Base-by-base conservation (phyloP, 2,113 vertebrate genomes). In the Gallinago undulata region DNA sequence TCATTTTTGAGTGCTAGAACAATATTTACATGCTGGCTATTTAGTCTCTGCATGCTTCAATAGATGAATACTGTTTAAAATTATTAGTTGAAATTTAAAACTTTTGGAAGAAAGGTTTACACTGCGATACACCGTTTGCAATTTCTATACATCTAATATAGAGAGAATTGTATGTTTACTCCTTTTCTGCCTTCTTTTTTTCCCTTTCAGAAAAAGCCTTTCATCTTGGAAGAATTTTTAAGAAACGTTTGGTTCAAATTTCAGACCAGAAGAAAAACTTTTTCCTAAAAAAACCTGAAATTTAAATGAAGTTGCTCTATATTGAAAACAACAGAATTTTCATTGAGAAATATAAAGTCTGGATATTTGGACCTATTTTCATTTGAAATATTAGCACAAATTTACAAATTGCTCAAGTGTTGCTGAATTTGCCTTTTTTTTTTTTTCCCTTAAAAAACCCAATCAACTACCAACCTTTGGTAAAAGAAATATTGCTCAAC, bases 231-330 rank as follows among this genome's bases (percentile, higher is more conserved):
- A 33, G 6, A 85, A 16, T 23, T 37, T 63, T 33, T 53, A 21
- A 19, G 47, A 74, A 11, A 5, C 0, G 0, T 7, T 22, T n/a
- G n/a, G 30, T 35, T 25, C 0, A 21, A 31, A 22, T 64, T 87
- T 87, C 30, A 67, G 37, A 63, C 16, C 27, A 79, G 41, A 6
- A 64, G 24, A 57, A 85, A 78, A 79, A 27, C 3, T 11, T 64
- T 1, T 17, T 56, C 53, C 37, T 28, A 13, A 19, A 63, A 25
- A 39, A 63, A 19, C 5, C 1, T 3, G 60, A 39, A 27, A 63
- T 63, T 19, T 30, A 28, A 19, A 30, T 41, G 25, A 92, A 80
- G 9, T 56, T 53, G 3, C 16, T 64, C 4, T 74, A 14, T 53
- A 84, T 25, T 37, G 41, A 77, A 87, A 96, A 8, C 2, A 63